Evolutionary conservation across 2,113 vertebrate genomes (phyloP).

Genomic region (Pollachius pollachius): DNA sequence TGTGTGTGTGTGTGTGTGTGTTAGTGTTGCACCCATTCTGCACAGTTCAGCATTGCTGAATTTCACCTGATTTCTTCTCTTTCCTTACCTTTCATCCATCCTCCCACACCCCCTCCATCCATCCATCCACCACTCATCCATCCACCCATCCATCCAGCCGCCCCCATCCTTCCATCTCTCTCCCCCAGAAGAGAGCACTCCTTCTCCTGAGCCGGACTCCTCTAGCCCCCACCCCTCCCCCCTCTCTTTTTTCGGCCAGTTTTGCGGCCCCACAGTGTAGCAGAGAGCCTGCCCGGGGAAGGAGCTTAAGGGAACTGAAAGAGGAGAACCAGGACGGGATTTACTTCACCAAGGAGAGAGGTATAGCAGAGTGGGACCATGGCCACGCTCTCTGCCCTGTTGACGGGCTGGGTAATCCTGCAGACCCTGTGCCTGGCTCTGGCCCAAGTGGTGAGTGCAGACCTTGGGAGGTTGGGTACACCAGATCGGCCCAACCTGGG

Average conservation of each 20-base stretch:
- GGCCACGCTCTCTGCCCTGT: conserved; percentile 65
- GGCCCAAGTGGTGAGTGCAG: conserved; percentile 90
- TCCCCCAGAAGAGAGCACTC: conserved; percentile 13
- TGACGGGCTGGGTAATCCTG: conserved; percentile 77
- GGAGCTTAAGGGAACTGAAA: conserved; percentile 53
- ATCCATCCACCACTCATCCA: conserved; percentile 9
- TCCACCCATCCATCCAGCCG: conserved; percentile 28
- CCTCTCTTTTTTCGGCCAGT: conserved; percentile 32
- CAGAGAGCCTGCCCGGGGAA: conserved; percentile 56
- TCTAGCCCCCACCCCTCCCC: conserved; percentile 22
- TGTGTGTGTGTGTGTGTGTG: no score
- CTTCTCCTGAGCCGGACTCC: conserved; percentile 41
- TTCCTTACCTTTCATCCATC: neutral
- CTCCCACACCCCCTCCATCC: conserved; percentile 26
- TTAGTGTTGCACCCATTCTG: no score
- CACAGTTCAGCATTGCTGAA: no score
- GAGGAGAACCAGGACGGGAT: conserved; percentile 51
- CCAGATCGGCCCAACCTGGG: neutral
- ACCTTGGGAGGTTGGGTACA: conserved; percentile 8
- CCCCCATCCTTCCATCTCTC: conserved; percentile 27
- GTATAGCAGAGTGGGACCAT: conserved; percentile 70
- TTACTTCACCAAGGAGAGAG: conserved; percentile 58
- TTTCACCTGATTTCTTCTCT: no score
- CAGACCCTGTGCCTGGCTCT: conserved; percentile 81
- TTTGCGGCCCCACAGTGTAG: conserved; percentile 47